Conservation (phyloP, 1,140 invertebrate genomes). For the Drosophila navojoa region DNA sequence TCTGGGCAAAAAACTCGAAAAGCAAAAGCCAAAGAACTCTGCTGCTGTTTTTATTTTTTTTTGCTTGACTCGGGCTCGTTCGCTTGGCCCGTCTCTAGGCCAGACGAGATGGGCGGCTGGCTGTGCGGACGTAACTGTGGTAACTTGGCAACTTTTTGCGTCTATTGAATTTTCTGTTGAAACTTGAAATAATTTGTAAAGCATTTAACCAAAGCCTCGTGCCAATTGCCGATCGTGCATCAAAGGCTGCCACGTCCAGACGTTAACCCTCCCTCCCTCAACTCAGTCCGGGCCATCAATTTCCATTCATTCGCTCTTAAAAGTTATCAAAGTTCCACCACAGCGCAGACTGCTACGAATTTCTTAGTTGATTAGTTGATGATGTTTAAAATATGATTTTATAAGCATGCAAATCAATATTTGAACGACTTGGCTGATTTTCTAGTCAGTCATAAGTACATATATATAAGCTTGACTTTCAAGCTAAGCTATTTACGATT, state of each 20-base stretch:
- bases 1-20: slow-evolving; percentile 9
- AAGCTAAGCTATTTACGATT: too few relatives aligned
- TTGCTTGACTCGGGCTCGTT: not conserved
- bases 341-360: too few relatives aligned
- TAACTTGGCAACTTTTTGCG: slow-evolving; percentile 36
- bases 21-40: slow-evolving; percentile 15
- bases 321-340: not conserved
- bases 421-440: too few relatives aligned
- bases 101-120: not conserved
- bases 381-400: too few relatives aligned
- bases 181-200: slow-evolving; percentile 47
- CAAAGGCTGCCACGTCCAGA: too few relatives aligned
- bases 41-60: slow-evolving; percentile 9
- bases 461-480: too few relatives aligned
- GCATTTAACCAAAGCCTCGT: slow-evolving; percentile 32
- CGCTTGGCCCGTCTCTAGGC: not conserved
- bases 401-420: too few relatives aligned
- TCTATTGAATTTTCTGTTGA: slow-evolving; percentile 50
- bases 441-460: too few relatives aligned
- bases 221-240: slow-evolving; percentile 23
- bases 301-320: too few relatives aligned
- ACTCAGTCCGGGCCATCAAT: too few relatives aligned
- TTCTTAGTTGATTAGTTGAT: too few relatives aligned
- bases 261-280: too few relatives aligned
- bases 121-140: not conserved